These are phyloP conservation scores for Python bivittatus DNA, from an alignment of 2,113 vertebrate genomes.

Conservation along the genomic window DNA sequence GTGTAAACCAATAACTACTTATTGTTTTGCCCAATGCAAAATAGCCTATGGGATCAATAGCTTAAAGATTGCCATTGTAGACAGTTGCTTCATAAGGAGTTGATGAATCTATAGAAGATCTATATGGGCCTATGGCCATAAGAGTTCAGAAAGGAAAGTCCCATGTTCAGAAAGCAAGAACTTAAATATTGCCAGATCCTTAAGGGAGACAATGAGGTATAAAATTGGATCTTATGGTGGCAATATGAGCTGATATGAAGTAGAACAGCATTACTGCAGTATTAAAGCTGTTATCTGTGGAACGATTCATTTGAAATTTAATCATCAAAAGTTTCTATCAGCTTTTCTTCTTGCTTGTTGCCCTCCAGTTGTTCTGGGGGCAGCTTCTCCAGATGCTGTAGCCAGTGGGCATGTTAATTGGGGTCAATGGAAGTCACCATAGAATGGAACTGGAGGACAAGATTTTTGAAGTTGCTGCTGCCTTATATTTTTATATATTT, in stretches of 20 bases:
- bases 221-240: background rate
- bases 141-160: background rate
- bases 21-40: background rate
- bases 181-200: background rate
- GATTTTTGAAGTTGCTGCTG: background rate
- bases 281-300: background rate
- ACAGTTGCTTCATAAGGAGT: background rate
- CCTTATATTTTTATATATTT: background rate
- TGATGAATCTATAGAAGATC: background rate
- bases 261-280: background rate
- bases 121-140: background rate
- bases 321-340: background rate
- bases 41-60: background rate
- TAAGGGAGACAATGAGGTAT: background rate
- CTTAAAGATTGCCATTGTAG: background rate
- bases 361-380: background rate
- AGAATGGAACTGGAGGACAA: background rate
- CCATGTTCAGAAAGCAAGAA: background rate
- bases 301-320: background rate
- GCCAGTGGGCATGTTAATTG: background rate
- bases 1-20: background rate
- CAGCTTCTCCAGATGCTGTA: background rate
- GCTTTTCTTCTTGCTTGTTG: background rate
- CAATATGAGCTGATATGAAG: background rate
- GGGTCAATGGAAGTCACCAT: background rate